phyloP scores from a whole-genome alignment of 37 sponge, comb jelly and placozoan genomes.

The Amphimedon queenslandica region DNA sequence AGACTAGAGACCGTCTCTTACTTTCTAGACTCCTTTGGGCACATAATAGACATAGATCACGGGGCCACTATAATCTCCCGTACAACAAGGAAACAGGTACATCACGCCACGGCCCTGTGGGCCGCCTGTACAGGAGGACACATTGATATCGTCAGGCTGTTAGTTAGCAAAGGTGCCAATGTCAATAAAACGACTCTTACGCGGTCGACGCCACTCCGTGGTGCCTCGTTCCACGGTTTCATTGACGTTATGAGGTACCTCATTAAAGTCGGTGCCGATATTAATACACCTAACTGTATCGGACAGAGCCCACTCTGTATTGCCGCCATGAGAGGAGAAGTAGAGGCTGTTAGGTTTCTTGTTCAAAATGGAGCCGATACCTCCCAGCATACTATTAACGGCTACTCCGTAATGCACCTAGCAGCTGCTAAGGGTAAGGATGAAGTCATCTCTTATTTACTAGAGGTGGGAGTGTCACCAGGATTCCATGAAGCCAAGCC shows the following conservation, averaged over 20 bases:
- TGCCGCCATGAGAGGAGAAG: slow-evolving; percentile 74
- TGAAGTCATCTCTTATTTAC: slow-evolving; percentile 62
- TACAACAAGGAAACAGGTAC: slow-evolving; percentile 77
- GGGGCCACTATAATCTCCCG: slow-evolving; percentile 60
- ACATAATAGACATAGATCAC: slow-evolving; percentile 49
- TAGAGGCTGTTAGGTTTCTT: slow-evolving; percentile 64
- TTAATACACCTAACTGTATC: slow-evolving; percentile 82
- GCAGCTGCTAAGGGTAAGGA: slow-evolving; percentile 81
- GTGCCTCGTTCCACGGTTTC: slow-evolving; percentile 83
- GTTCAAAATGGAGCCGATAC: slow-evolving; percentile 59
- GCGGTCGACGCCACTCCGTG: slow-evolving; percentile 80
- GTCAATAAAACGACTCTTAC: slow-evolving; percentile 79
- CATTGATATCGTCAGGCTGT: slow-evolving; percentile 65
- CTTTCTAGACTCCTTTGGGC: slow-evolving; percentile 25
- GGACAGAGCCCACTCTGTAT: slow-evolving; percentile 86
- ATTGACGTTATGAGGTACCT: slow-evolving; percentile 68
- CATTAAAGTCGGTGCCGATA: slow-evolving; percentile 58
- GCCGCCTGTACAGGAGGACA: slow-evolving; percentile 76
- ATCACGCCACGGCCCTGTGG: slow-evolving; percentile 89
- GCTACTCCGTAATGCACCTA: slow-evolving; percentile 78
- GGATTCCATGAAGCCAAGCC: slow-evolving; percentile 43
- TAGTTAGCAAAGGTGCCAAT: slow-evolving; percentile 63
- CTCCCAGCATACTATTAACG: slow-evolving; percentile 71
- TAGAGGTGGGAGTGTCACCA: slow-evolving; percentile 43
- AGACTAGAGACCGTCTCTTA: slow-evolving; percentile 35